Conservation (phyloP, 2,888 invertebrate genomes). For the Trachelus stipa region DNA sequence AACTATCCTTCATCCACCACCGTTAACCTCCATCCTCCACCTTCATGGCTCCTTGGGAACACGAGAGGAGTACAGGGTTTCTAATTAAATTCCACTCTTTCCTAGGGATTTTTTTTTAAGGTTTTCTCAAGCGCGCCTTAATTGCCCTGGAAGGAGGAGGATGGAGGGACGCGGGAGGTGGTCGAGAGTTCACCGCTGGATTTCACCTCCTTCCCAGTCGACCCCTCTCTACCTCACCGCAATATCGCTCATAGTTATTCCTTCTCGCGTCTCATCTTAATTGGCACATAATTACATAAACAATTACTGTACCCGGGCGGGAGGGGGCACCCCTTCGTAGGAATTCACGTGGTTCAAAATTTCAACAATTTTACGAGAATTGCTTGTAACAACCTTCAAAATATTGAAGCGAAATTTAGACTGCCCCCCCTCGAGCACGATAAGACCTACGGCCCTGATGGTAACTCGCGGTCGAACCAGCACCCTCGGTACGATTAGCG, state of each 20-base stretch:
- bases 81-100: slow-evolving; percentile 65
- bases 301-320: slow-evolving; percentile 43
- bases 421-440: background rate
- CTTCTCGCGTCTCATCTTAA: slow-evolving; percentile 50
- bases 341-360: slow-evolving; percentile 2
- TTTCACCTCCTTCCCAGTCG: background rate
- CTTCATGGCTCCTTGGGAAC: slow-evolving; percentile 58
- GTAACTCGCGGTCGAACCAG: background rate
- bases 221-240: background rate
- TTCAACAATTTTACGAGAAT: background rate
- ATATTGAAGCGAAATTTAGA: background rate
- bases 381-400: background rate
- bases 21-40: slow-evolving; percentile 7
- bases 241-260: background rate
- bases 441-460: background rate
- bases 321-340: background rate
- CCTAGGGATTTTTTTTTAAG: slow-evolving; percentile 51
- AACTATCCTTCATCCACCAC: background rate
- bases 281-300: slow-evolving; percentile 64
- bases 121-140: slow-evolving; percentile 63
- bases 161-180: background rate
- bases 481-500: slow-evolving; percentile 21
- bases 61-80: slow-evolving; percentile 51
- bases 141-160: slow-evolving; percentile 58
- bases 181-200: background rate